A percentile compares a stretch with the other conserved stretches of the same genome.
phyloP scores from a whole-genome alignment of 2,888 invertebrate genomes.

The Amorpha juglandis region DNA sequence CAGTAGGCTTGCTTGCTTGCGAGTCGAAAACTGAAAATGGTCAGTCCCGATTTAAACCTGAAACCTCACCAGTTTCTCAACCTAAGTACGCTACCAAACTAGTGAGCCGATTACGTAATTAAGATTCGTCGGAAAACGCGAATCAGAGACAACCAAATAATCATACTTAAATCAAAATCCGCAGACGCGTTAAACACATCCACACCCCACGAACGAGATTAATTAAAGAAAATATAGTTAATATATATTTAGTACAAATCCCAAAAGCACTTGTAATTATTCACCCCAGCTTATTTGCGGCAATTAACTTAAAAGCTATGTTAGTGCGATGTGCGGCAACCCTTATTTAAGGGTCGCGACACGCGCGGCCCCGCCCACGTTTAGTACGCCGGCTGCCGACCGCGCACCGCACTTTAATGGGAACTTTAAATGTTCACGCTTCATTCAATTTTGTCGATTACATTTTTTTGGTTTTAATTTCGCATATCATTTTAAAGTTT shows the following conservation, averaged over 20 bases:
- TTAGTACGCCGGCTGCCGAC: slow-evolving; percentile 61
- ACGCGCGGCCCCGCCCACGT: slow-evolving; percentile 76
- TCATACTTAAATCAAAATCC: neutral
- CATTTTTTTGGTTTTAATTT: neutral
- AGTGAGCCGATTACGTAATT: too few relatives aligned
- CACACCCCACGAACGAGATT: slow-evolving; percentile 1
- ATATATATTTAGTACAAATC: slow-evolving; percentile 27
- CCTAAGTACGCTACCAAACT: too few relatives aligned
- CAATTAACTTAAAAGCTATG: slow-evolving; percentile 79
- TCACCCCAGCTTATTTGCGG: slow-evolving; percentile 64
- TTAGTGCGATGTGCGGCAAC: slow-evolving; percentile 67
- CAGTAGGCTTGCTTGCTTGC: too few relatives aligned
- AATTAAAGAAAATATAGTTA: slow-evolving; percentile 23
- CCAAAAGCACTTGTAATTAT: slow-evolving; percentile 46
- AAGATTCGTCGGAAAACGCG: too few relatives aligned
- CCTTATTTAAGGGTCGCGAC: slow-evolving; percentile 71
- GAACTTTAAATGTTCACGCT: slow-evolving; percentile 17
- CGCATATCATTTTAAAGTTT: neutral
- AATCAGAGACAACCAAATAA: neutral
- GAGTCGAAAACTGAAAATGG: too few relatives aligned
- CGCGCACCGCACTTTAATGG: slow-evolving; percentile 32
- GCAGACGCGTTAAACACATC: neutral
- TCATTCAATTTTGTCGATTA: slow-evolving; percentile 24
- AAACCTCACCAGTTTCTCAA: too few relatives aligned
- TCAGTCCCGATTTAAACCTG: too few relatives aligned